Conservation (phyloP, 2,888 invertebrate genomes). For the Oxyteleia sp. region DNA sequence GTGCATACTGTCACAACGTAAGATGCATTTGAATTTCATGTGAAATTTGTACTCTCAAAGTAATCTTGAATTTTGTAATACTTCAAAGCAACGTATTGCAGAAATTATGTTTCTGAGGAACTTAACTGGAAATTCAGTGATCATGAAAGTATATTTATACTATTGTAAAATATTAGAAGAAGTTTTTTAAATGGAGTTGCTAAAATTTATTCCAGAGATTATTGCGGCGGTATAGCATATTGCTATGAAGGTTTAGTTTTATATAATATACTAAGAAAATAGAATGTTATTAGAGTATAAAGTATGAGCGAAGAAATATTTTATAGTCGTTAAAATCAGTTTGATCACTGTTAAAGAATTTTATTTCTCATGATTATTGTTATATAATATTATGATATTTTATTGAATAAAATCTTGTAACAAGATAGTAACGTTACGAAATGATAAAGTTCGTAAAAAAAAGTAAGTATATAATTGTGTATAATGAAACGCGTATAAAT, state of each 20-base stretch:
- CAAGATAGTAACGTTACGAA: slow-evolving; percentile 17
- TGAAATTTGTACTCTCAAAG: slow-evolving; percentile 13
- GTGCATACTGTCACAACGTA: slow-evolving; percentile 38
- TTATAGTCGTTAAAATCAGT: slow-evolving; percentile 26
- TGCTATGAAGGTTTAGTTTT: slow-evolving; percentile 9
- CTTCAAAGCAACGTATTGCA: not conserved
- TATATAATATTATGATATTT: slow-evolving; percentile 29
- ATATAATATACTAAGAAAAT: slow-evolving; percentile 27
- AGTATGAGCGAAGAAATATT: slow-evolving; percentile 14
- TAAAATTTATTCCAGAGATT: not conserved
- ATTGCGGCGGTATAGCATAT: not conserved
- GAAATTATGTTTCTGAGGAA: not conserved
- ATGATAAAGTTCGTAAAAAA: not conserved
- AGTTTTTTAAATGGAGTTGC: not conserved
- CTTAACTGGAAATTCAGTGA: slow-evolving; percentile 9
- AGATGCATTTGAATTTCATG: slow-evolving; percentile 52
- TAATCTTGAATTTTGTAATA: slow-evolving; percentile 26
- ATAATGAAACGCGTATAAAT: not conserved
- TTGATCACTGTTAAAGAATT: slow-evolving; percentile 10
- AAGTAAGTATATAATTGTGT: not conserved
- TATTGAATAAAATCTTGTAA: slow-evolving; percentile 12
- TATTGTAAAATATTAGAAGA: slow-evolving; percentile 1
- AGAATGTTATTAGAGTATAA: slow-evolving; percentile 27
- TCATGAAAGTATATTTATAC: slow-evolving; percentile 11
- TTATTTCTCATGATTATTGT: slow-evolving; percentile 30